Evolutionary conservation across 2,797 vertebrate species (phyloP), one percentile per base, ranked within the genome.

Genomic region (Masticophis lateralis): DNA sequence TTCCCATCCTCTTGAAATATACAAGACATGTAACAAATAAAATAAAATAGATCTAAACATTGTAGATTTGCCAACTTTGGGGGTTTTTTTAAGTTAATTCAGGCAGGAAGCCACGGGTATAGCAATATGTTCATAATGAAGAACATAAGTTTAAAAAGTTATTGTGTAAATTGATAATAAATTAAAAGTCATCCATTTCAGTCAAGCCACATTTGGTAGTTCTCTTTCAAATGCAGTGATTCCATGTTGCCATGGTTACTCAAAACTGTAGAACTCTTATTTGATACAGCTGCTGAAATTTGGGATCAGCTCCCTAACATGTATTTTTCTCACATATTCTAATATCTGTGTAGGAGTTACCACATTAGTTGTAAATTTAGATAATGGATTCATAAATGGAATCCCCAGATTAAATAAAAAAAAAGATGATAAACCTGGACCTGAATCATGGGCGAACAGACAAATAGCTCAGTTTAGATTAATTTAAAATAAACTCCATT

Each of bases 281-380:
- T 37, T 94, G 86, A 91, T 94, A 32, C 93, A 95, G 92, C 93
- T 92, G 51, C 88, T 94, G 95, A 96, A 91, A 93, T 96, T 97
- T 96, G 97, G 95, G 94, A 95, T 95, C 90, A 94, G 95, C 95
- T 53, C 94, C 93, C 28, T 90, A 56, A 93, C 63, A 61, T 91
- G 43, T 92, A 92, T 87, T 88, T 93, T 95, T 91, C 0, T 0
- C 86, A 90, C 66, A 37, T 91, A 12, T 93, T 95, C 90, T 93
- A 93, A 92, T 95, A 90, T 94, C 94, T 95, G 92, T 94, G 93
- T 92, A 87, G 91, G 93, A 94, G 9, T 63, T 86, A 93, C 43
- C 32, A 86, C 22, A 56, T 25, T 95, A 91, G 32, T 93, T 96
- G 95, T 93, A 94, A 94, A 90, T 92, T 89, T 89, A 74, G 95